Percentiles rank a stretch among this genome's conserved stretches.
phyloP scores from a whole-genome alignment of 2,797 vertebrate genomes.

The Huso huso region DNA sequence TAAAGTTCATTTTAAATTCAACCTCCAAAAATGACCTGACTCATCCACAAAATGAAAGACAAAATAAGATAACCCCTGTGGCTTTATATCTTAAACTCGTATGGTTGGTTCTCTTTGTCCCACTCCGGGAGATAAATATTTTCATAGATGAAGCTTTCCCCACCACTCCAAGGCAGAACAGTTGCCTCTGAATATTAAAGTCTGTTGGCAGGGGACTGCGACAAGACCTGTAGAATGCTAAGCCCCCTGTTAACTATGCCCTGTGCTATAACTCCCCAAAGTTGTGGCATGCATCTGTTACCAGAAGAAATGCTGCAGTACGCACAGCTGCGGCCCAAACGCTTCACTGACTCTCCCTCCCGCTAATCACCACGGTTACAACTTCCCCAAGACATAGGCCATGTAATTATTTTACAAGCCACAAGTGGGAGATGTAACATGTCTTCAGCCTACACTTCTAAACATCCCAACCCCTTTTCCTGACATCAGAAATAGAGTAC shows the following conservation, averaged over 20 bases:
- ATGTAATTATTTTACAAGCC: slow-evolving; percentile 18
- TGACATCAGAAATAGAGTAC: slow-evolving; percentile 1
- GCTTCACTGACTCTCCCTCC: neutral
- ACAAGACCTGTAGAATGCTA: neutral
- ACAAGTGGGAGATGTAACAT: slow-evolving; percentile 10
- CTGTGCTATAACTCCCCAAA: neutral
- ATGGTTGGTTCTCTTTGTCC: no score
- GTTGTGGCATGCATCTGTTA: slow-evolving; percentile 3
- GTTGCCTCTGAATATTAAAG: neutral
- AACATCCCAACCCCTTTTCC: neutral
- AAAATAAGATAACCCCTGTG: no score
- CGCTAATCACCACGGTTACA: neutral
- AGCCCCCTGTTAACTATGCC: neutral
- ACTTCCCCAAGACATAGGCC: slow-evolving; percentile 8
- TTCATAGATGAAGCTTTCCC: neutral
- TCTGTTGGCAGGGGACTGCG: neutral
- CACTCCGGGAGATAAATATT: no score
- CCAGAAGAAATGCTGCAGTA: neutral
- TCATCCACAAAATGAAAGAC: no score
- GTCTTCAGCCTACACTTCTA: slow-evolving; percentile 1
- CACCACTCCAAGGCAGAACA: neutral
- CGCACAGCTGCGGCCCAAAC: slow-evolving; percentile 7
- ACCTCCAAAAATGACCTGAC: no score
- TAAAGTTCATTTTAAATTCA: no score
- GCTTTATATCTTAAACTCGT: no score